phyloP scores from a whole-genome alignment of 2,113 vertebrate species.

The Bucco capensis region DNA sequence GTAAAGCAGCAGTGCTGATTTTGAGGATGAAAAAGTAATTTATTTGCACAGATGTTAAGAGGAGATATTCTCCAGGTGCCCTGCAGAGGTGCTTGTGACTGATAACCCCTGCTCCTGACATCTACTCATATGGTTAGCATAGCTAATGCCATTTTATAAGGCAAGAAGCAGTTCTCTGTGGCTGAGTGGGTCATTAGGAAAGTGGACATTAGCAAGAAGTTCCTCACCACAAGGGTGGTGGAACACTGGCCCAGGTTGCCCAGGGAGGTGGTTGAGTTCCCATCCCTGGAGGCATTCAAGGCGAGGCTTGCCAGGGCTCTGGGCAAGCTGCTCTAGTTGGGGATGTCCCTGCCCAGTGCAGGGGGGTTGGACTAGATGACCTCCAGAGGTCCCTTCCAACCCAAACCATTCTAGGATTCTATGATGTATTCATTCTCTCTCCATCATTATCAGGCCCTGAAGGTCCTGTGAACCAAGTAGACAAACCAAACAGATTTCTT shows the following conservation, averaged over 20 bases:
- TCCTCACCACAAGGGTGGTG: too few species aligned
- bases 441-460: background rate
- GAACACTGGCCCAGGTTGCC: too few species aligned
- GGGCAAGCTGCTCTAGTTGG: too few species aligned
- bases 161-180: background rate
- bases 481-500: background rate
- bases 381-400: too few species aligned
- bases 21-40: background rate
- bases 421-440: background rate
- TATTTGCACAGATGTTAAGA: background rate
- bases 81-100: rapidly evolving
- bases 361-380: too few species aligned
- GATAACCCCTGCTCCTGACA: background rate
- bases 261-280: too few species aligned
- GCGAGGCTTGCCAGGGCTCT: too few species aligned
- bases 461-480: background rate
- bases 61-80: background rate
- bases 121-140: background rate
- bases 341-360: too few species aligned
- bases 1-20: background rate
- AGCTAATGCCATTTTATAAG: background rate
- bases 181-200: rapidly evolving
- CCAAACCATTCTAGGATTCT: too few species aligned
- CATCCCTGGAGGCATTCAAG: too few species aligned
- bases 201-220: too few species aligned